phyloP scores from a whole-genome alignment of 2,888 invertebrate genomes.

The Stenichneumon culpator region DNA sequence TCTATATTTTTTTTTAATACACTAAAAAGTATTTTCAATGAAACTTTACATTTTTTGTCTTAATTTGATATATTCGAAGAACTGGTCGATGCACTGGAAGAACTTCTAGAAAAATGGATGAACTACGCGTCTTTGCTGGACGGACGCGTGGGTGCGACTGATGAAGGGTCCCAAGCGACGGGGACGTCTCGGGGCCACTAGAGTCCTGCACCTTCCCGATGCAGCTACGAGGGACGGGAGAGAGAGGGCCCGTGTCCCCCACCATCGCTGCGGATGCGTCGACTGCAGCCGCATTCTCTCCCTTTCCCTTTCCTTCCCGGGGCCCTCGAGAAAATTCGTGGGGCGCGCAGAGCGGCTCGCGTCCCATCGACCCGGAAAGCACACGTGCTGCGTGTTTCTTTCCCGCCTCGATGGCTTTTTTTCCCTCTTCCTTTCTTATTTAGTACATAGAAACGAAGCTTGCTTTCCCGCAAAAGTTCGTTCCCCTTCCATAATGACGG shows the following conservation, averaged over 20 bases:
- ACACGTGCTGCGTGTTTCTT: conserved; percentile 53
- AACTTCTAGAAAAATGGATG: conserved; percentile 52
- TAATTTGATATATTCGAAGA: background rate
- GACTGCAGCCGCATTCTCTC: conserved; percentile 35
- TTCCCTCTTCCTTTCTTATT: conserved; percentile 1
- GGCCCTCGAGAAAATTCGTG: conserved; percentile 44
- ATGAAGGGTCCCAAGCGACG: conserved; percentile 67
- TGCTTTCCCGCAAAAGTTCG: conserved; percentile 28
- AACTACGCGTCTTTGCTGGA: conserved; percentile 66
- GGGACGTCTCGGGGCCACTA: conserved; percentile 58
- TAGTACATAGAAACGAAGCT: background rate
- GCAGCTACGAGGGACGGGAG: conserved; percentile 46
- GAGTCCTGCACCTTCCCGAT: conserved; percentile 64
- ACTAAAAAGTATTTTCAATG: background rate
- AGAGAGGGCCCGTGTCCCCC: conserved; percentile 59
- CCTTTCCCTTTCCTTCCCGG: conserved; percentile 33
- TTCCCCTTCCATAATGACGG: conserved; percentile 14
- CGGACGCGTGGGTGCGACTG: conserved; percentile 80
- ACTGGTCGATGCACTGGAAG: background rate
- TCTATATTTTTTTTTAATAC: background rate
- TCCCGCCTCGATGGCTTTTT: conserved; percentile 33
- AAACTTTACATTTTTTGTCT: background rate
- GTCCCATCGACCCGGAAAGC: conserved; percentile 27
- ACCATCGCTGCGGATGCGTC: conserved; percentile 56
- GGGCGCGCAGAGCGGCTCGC: conserved; percentile 57